Percentiles rank a stretch among this genome's conserved stretches.
These are phyloP conservation scores for Clupea harengus DNA, from an alignment of 2,113 vertebrate species.

Conservation along the genomic window DNA sequence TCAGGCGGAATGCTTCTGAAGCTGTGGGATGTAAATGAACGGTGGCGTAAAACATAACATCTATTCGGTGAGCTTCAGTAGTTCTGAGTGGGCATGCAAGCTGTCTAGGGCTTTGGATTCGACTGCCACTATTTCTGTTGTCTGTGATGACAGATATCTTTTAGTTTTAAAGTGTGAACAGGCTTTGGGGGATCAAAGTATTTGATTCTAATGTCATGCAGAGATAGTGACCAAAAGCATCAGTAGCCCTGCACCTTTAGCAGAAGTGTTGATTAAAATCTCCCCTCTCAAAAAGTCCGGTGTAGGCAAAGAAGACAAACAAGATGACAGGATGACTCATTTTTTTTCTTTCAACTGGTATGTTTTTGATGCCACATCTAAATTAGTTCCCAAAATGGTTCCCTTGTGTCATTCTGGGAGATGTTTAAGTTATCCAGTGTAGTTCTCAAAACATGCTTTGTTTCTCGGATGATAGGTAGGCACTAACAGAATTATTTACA, in stretches of 20 bases:
- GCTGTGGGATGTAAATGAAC: neutral
- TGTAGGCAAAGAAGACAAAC: neutral
- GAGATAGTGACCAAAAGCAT: neutral
- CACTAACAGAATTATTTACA: neutral
- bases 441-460: neutral
- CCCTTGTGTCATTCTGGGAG: neutral
- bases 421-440: neutral
- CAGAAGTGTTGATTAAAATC: neutral
- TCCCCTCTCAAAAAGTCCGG: neutral
- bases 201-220: neutral
- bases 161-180: neutral
- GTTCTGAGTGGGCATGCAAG: neutral
- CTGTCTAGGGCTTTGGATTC: neutral
- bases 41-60: neutral
- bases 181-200: neutral
- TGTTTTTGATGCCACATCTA: neutral
- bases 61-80: neutral
- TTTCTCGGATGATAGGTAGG: neutral
- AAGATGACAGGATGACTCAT: neutral
- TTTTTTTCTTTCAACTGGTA: neutral
- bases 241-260: neutral
- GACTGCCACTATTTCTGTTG: neutral
- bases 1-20: neutral
- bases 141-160: neutral
- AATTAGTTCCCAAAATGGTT: neutral